phyloP scores from a whole-genome alignment of 2,113 vertebrate genomes.

The Strigops habroptila region DNA sequence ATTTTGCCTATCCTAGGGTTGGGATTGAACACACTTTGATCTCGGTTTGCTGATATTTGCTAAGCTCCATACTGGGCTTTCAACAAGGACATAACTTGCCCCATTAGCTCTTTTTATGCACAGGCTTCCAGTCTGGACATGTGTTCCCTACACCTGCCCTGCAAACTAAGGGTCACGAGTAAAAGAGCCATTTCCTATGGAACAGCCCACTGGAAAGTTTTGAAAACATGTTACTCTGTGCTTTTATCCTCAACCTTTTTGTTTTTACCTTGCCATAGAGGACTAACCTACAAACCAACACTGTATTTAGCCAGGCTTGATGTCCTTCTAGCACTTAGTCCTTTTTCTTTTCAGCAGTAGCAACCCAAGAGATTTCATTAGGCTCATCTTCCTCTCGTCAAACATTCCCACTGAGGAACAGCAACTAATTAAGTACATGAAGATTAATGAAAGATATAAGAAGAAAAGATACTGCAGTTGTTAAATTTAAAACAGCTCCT shows the following conservation, averaged over 20 bases:
- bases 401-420: slow-evolving; percentile 39
- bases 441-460: slow-evolving; percentile 52
- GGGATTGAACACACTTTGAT: background rate
- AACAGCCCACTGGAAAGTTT: background rate
- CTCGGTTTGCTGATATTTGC: background rate
- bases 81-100: background rate
- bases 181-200: background rate
- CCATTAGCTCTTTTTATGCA: background rate
- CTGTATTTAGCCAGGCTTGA: background rate
- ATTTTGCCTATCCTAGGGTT: background rate
- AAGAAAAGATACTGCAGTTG: background rate
- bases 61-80: background rate
- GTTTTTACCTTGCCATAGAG: background rate
- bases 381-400: background rate
- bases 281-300: background rate
- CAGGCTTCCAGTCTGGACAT: background rate
- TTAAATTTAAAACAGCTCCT: slow-evolving; percentile 44
- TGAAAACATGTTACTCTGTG: background rate
- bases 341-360: background rate
- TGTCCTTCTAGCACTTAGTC: background rate
- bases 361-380: slow-evolving; percentile 5
- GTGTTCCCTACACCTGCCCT: background rate
- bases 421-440: slow-evolving; percentile 57
- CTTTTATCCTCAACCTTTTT: background rate
- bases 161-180: background rate